phyloP scores from a whole-genome alignment of 2,888 invertebrate species.

The Amphipyra tragopoginis region DNA sequence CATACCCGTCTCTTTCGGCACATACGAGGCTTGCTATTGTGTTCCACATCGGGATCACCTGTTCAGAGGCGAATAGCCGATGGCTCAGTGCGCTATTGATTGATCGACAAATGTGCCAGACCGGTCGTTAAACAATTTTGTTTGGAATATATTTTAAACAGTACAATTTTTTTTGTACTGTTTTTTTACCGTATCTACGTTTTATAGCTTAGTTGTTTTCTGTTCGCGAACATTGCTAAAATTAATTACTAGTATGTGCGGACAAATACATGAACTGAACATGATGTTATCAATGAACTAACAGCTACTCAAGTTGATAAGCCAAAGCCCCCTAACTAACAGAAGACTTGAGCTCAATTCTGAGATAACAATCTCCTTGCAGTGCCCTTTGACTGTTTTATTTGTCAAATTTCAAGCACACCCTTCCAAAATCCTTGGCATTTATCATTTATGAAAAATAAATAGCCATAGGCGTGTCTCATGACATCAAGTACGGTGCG shows the following conservation, averaged over 20 bases:
- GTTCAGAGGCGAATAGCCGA: conserved; percentile 64
- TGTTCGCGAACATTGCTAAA: conserved; percentile 6
- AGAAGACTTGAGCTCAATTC: conserved; percentile 12
- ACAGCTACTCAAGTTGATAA: conserved; percentile 29
- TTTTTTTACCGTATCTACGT: conserved; percentile 26
- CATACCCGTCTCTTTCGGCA: conserved; percentile 42
- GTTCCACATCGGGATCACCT: conserved; percentile 68
- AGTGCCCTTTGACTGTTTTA: conserved; percentile 28
- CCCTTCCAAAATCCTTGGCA: conserved; percentile 56
- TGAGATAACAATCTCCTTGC: conserved; percentile 33
- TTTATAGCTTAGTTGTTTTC: conserved; percentile 10
- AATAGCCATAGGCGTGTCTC: conserved; percentile 57
- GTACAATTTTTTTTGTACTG: conserved; percentile 33
- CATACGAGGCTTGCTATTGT: conserved; percentile 61
- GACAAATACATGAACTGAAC: conserved; percentile 10
- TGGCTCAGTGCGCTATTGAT: conserved; percentile 65
- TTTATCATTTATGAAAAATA: conserved; percentile 47
- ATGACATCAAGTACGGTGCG: conserved; percentile 55
- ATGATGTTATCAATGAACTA: conserved; percentile 18
- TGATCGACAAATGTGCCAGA: conserved; percentile 59
- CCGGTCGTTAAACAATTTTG: conserved; percentile 50
- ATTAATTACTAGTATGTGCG: conserved; percentile 5
- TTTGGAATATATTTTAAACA: conserved; percentile 50
- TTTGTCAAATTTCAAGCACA: conserved; percentile 35
- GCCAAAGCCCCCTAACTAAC: background rate